These are phyloP conservation scores for Pseudoatta argentina DNA, from an alignment of 1,140 invertebrate genomes.

Conservation along the genomic window DNA sequence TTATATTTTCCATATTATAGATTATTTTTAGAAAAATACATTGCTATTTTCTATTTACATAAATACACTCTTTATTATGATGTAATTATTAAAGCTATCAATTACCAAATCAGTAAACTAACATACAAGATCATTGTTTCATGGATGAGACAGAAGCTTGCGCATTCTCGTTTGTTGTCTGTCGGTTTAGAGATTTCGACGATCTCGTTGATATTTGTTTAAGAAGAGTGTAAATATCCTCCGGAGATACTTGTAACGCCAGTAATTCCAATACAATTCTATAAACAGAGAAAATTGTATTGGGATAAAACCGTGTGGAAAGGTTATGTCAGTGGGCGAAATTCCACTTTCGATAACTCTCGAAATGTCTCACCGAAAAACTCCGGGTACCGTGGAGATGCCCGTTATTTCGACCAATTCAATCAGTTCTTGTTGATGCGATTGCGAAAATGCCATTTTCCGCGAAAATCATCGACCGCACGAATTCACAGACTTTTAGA, in stretches of 20 bases:
- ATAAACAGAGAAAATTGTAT: neutral
- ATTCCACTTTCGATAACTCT: neutral
- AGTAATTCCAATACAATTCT: conserved; percentile 79
- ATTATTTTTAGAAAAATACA: neutral
- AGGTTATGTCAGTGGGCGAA: conserved; percentile 21
- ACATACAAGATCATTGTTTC: neutral
- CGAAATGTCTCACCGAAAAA: conserved; percentile 73
- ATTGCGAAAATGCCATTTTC: conserved; percentile 75
- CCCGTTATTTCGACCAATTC: conserved; percentile 78
- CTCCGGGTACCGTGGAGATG: conserved; percentile 73
- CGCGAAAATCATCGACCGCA: neutral
- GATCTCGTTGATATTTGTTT: conserved; percentile 70
- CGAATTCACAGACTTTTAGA: neutral
- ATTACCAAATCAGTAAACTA: neutral
- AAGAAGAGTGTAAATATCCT: conserved; percentile 79
- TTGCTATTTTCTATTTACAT: neutral
- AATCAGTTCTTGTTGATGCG: conserved; percentile 75
- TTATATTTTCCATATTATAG: neutral
- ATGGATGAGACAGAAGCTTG: neutral
- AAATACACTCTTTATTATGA: neutral
- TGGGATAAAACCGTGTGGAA: neutral
- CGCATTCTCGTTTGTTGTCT: neutral
- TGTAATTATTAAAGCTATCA: neutral
- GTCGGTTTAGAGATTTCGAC: neutral
- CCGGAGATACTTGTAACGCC: conserved; percentile 77